Conservation (phyloP, 1,140 invertebrate genomes). For the Anastatus disparis region DNA sequence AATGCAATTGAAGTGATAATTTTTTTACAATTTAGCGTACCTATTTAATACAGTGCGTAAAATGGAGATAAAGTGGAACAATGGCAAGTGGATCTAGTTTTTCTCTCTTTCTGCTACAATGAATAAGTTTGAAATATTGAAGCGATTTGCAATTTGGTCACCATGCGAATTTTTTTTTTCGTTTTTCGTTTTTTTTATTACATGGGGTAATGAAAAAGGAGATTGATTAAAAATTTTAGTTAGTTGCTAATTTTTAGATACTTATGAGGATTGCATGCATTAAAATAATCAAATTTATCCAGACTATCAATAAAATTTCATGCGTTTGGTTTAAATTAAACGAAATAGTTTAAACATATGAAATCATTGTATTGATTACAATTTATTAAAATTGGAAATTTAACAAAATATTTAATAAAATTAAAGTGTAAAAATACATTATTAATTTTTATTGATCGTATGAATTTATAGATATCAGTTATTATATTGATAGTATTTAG, state of each 20-base stretch:
- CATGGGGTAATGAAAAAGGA: too few species aligned
- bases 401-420: too few species aligned
- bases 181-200: too few species aligned
- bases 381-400: too few species aligned
- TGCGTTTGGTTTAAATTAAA: conserved; percentile 8
- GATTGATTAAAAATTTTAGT: neutral
- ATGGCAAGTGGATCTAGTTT: conserved; percentile 10
- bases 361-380: neutral
- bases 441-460: too few species aligned
- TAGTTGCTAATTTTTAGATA: conserved; percentile 18
- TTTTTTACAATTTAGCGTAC: conserved; percentile 4
- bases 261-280: neutral
- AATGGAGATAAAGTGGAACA: conserved; percentile 21
- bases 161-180: neutral
- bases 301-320: neutral
- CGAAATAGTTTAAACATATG: neutral
- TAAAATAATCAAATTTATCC: conserved; percentile 4
- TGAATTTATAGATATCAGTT: too few species aligned
- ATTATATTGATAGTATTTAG: too few species aligned
- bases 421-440: too few species aligned
- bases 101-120: conserved; percentile 6
- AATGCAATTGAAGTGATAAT: neutral
- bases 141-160: neutral
- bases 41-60: neutral
- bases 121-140: conserved; percentile 21